Evolutionary conservation across 1,140 invertebrate species (phyloP), one percentile per base, ranked within the genome.

Genomic region (Papilio machaon): DNA sequence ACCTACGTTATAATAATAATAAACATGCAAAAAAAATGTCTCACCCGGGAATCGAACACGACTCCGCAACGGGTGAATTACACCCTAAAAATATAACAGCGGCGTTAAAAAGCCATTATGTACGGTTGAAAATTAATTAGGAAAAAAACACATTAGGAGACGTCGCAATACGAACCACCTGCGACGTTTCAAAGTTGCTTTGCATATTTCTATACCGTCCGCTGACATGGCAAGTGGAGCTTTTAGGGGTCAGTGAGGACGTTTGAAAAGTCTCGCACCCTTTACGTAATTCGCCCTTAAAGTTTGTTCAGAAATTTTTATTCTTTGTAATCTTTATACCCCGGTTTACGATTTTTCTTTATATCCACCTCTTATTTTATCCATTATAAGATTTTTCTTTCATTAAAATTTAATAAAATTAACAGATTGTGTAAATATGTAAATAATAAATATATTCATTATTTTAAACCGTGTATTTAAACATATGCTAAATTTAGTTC

Each of bases 81-180:
- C 79, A 82, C 75, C 79, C 79, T 70, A 58, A 77, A 82, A 80
- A 80, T 80, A 43, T 73, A 78, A 82, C 82, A 82, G 70, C 75
- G 73, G 79, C 79, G 82, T 82, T 82, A 82, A 82, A 80, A 82
- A 80, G 74, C 79, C 82, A 82, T 82, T 80, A 82, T 19, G 82
- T 43, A 80, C 49, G 58, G 73, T 75, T 49, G 73, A 52, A 82
- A 82, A 80, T 82, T 82, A 82, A 82, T 82, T 82, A 82, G 74
- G 75, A 82, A 82, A 82, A 82, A 82, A 82, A 82, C 80, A 82
- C 79, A 82, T 82, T 82, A 82, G 74, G 70, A 60, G 47, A 76
- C 30, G 74, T 81, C 64, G 81, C 80, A 82, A 73, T 80, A 78
- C 47, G 47, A 82, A 73, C 79, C 82, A 82, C 82, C 82, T 82